Evolutionary conservation across 2,797 vertebrate genomes (phyloP), one percentile per base, ranked within the genome.

Genomic region (Saxicola maurus): DNA sequence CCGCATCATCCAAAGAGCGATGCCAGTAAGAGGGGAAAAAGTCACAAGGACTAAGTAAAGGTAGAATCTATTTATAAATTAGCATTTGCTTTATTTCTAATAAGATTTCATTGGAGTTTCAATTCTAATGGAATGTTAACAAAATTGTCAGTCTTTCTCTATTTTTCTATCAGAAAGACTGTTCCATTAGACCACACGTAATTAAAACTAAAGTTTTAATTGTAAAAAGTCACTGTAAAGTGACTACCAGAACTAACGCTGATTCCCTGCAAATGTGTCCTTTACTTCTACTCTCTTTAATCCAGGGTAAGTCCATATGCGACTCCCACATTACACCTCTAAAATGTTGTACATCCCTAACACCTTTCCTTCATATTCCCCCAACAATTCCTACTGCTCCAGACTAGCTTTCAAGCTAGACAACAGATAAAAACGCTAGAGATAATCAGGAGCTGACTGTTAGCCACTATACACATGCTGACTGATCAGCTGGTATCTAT

Each of bases 321-420:
- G 57, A 87, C n/a, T 89, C 8, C 18, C n/a, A 76, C 15, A 56
- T 52, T 21, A 46, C 18, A 35, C 40, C 82, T 62, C 20, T 33
- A 55, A 69, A 78, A 66, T 21, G 4, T 13, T 86, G 28, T 49
- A 20, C 11, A 59, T 52, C 6, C 23, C 31, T 43, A 46, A 65
- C 3, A 62, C n/a, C 28, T 80, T 80, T 73, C 31, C 19, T 31
- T 55, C 40, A 11, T 10, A 27, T 59, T 62, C 17, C 8, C 31
- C 5, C 31, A 61, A 40, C 2, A 60, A 17, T 37, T 82, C 30
- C 69, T 62, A 13, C 17, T 0, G 0, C 27, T 82, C 59, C 49
- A 87, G 45, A 16, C 53, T 43, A 76, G 40, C 7, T 79, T 82
- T 25, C 25, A 61, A 69, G 21, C 42, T 48, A 35, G 25, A 61